Percentiles rank a stretch among this genome's conserved stretches.
Evolutionary conservation across 2,113 vertebrate species (phyloP).

Genomic region (Setophaga coronata): DNA sequence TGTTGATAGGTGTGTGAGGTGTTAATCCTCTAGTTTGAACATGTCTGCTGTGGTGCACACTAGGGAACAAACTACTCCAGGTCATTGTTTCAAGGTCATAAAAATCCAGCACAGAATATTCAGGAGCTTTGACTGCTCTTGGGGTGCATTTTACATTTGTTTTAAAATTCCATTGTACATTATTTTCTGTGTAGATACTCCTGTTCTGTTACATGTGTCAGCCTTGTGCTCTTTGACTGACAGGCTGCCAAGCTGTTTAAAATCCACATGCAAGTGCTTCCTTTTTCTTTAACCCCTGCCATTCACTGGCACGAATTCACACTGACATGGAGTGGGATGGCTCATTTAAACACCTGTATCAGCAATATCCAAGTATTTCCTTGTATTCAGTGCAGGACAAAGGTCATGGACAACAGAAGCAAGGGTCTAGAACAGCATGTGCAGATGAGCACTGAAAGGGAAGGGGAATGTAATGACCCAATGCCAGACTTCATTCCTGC

Average conservation of each 20-base stretch:
- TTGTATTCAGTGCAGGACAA: background rate
- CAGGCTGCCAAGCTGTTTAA: background rate
- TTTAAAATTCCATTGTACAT: background rate
- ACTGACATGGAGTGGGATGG: background rate
- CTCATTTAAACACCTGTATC: background rate
- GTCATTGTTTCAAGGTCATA: constrained; percentile 63
- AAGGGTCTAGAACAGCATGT: background rate
- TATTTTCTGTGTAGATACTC: background rate
- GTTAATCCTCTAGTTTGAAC: constrained; percentile 63
- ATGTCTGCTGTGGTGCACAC: constrained; percentile 4
- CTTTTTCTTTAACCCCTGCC: background rate
- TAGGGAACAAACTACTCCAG: background rate
- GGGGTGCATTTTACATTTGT: background rate
- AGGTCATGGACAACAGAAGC: background rate
- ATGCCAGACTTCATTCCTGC: background rate
- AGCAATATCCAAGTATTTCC: background rate
- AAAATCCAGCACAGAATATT: constrained; percentile 15
- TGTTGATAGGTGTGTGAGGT: constrained; percentile 71
- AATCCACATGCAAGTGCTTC: background rate
- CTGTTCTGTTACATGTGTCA: background rate
- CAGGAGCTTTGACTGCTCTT: background rate
- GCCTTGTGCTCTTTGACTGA: background rate
- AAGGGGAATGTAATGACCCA: background rate
- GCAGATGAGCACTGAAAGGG: background rate
- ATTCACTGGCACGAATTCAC: background rate